Evolutionary conservation across 2,888 invertebrate genomes (phyloP).

Genomic region (Tryphoninae sp.): DNA sequence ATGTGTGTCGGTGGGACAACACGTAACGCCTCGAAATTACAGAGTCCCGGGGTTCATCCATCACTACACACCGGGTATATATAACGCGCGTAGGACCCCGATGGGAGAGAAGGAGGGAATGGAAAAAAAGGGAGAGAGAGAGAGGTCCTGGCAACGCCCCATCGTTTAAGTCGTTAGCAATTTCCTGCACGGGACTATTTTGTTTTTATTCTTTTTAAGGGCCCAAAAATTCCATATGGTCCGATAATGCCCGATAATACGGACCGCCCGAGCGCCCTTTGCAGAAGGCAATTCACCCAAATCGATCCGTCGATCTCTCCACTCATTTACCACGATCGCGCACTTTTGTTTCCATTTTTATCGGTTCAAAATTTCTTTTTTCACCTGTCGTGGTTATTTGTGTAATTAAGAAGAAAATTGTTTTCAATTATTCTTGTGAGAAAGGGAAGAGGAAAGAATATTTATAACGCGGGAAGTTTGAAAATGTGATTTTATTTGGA

Average conservation of each 20-base stretch:
- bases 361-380: slow-evolving; percentile 43
- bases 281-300: slow-evolving; percentile 66
- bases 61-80: slow-evolving; percentile 70
- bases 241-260: slow-evolving; percentile 78
- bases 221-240: slow-evolving; percentile 80
- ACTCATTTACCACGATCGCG: slow-evolving; percentile 59
- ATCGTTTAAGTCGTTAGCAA: slow-evolving; percentile 81
- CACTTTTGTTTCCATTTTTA: slow-evolving; percentile 41
- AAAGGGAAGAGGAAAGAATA: too few relatives aligned
- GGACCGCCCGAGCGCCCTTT: slow-evolving; percentile 57
- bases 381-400: slow-evolving; percentile 12
- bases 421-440: not conserved
- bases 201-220: slow-evolving; percentile 63
- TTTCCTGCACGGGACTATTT: slow-evolving; percentile 80
- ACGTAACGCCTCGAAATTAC: slow-evolving; percentile 80
- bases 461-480: too few relatives aligned
- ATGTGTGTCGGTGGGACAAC: slow-evolving; percentile 75
- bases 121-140: slow-evolving; percentile 42
- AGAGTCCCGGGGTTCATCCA: slow-evolving; percentile 79
- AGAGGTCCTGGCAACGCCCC: slow-evolving; percentile 77
- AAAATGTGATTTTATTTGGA: too few relatives aligned
- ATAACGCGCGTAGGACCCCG: slow-evolving; percentile 59
- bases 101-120: slow-evolving; percentile 15
- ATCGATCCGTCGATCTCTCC: slow-evolving; percentile 70
- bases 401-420: not conserved